These are phyloP conservation scores for Rhea pennata DNA, from an alignment of 2,113 vertebrate genomes.

Conservation along the genomic window DNA sequence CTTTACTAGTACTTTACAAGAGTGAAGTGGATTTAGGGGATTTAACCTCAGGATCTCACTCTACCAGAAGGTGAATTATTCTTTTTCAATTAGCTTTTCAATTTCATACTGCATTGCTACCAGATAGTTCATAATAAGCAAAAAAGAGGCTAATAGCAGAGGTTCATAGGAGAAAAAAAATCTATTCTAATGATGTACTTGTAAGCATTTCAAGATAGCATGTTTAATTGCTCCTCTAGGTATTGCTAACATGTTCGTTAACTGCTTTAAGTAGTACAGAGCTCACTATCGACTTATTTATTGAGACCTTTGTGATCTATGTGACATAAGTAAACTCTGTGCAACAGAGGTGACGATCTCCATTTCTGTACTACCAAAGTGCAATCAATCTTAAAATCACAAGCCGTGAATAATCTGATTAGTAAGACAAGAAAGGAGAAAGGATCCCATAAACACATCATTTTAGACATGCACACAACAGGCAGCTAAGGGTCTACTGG, in stretches of 20 bases:
- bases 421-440: slow-evolving; percentile 21
- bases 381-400: background rate
- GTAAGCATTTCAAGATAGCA: background rate
- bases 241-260: background rate
- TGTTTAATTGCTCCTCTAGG: background rate
- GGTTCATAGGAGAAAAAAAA: background rate
- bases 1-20: background rate
- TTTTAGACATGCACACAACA: background rate
- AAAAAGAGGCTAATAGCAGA: background rate
- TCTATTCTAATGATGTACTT: background rate
- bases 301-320: background rate
- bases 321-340: background rate
- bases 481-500: background rate
- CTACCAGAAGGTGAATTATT: background rate
- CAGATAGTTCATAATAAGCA: background rate
- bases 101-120: background rate
- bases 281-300: background rate
- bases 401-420: background rate
- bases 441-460: background rate
- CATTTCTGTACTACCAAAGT: background rate
- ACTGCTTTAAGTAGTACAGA: background rate
- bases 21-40: background rate
- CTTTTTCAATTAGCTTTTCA: background rate
- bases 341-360: background rate
- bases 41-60: background rate